Evolutionary conservation across 2,113 vertebrate genomes (phyloP), one percentile per base, ranked within the genome.

Genomic region (Percina caprodes): DNA sequence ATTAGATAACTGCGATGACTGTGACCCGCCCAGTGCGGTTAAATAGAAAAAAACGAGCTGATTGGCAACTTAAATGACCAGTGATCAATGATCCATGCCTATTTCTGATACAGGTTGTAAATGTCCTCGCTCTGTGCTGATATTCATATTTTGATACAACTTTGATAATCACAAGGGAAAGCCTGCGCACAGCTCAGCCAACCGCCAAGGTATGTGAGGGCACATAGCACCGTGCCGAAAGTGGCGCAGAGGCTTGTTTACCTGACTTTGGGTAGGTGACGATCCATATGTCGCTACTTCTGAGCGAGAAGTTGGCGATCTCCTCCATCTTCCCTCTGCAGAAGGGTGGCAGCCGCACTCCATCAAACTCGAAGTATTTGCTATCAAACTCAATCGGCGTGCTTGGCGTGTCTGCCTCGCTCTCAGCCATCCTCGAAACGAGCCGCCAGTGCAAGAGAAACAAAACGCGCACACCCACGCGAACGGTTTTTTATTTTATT

Each of bases 291-390:
- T 99, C 98, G 93, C 96, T 98, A 82, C 96, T 96, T 92, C 98
- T 94, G 83, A 98, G 96, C 51, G 97, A 97, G 95, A 98, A 98
- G 94, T 96, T 95, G 79, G 96, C 93, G 89, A 99, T 98, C 88
- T 99, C 98, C 92, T 98, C 97, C 98, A 99, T 99, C 95, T 98
- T 98, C 78, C 98, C 98, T 66, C 97, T 95, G 95, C 98, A 99
- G 95, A 99, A 99, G 91, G 98, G 98, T 91, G 98, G 98, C 87
- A 99, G 96, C 86, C 98, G 96, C 91, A 99, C 97, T 82, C 97
- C 97, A 87, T 98, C 95, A 94, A 97, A 97, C 91, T 99, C 98
- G 90, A 98, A 99, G 92, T 99, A 99, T 93, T 97, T 98, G 96
- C 97, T 99, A 93, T 99, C 98, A 88, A 98, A 99, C 94, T 99